phyloP scores from a whole-genome alignment of 2,113 vertebrate genomes.

The Pygoscelis adeliae region DNA sequence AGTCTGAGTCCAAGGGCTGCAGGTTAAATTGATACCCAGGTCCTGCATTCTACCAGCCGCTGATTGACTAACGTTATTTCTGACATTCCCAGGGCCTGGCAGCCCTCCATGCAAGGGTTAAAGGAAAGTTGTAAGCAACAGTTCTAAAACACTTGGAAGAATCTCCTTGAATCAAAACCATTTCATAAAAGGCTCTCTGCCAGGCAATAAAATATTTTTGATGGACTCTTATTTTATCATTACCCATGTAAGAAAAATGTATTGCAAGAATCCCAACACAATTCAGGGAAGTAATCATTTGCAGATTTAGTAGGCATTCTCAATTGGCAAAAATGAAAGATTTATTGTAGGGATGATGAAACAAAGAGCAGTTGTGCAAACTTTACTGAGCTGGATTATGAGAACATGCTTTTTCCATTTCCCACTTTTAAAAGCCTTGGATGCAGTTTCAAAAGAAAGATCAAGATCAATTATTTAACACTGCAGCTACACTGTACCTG shows the following conservation, averaged over 20 bases:
- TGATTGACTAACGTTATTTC: neutral
- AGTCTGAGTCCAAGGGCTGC: neutral
- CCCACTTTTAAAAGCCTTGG: constrained; percentile 72
- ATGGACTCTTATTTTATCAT: constrained; percentile 67
- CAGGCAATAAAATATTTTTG: constrained; percentile 51
- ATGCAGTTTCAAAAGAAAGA: constrained; percentile 64
- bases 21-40: constrained; percentile 36
- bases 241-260: constrained; percentile 73
- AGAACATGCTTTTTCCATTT: constrained; percentile 76
- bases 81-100: constrained; percentile 15
- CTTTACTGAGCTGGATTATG: constrained; percentile 73
- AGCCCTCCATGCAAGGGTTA: constrained; percentile 54
- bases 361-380: constrained; percentile 83
- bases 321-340: constrained; percentile 74
- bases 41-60: neutral
- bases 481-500: constrained; percentile 52
- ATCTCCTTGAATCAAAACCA: constrained; percentile 53
- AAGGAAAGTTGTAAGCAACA: constrained; percentile 49
- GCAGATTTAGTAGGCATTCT: constrained; percentile 74
- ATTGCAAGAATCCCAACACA: constrained; percentile 58
- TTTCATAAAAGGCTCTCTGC: constrained; percentile 60
- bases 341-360: constrained; percentile 78
- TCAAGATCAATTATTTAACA: constrained; percentile 63
- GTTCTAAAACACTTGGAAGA: constrained; percentile 51
- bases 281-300: constrained; percentile 76